phyloP scores from a whole-genome alignment of 2,113 vertebrate species.

The Cervus canadensis region DNA sequence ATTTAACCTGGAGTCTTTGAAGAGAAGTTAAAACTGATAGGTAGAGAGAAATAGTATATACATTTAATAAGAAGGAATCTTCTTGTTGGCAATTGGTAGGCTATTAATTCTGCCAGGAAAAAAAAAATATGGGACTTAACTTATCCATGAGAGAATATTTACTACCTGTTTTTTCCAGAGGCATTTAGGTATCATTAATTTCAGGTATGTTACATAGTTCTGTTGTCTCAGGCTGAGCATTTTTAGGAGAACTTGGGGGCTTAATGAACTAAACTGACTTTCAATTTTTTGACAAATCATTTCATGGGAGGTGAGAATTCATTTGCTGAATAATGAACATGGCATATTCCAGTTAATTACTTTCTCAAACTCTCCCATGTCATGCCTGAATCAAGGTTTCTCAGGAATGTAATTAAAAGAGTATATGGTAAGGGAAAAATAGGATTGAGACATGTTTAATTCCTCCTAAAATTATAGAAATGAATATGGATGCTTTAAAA shows the following conservation, averaged over 20 bases:
- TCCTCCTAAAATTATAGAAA: constrained; percentile 9
- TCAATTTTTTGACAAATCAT: background rate
- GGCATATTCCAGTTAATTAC: constrained; percentile 42
- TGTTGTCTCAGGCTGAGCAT: background rate
- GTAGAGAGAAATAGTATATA: background rate
- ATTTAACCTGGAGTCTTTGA: constrained; percentile 29
- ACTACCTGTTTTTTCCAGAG: background rate
- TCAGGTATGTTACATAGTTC: background rate
- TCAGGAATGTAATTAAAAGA: constrained; percentile 43
- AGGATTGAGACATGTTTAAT: background rate
- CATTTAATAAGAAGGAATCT: background rate
- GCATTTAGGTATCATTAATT: background rate
- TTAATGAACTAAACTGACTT: constrained; percentile 33
- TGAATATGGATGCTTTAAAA: background rate
- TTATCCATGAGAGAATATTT: background rate
- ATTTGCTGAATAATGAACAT: constrained; percentile 34
- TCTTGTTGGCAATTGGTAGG: background rate
- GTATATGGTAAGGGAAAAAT: constrained; percentile 12
- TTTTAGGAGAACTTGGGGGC: background rate
- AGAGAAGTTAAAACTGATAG: constrained; percentile 5
- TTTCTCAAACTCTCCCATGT: constrained; percentile 34
- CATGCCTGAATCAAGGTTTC: constrained; percentile 18
- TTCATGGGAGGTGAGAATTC: constrained; percentile 28
- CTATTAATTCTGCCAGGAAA: constrained; percentile 1
- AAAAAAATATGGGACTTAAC: background rate